Base-by-base conservation (phyloP, 2,888 invertebrate species). In the Hypomecis punctinalis region DNA sequence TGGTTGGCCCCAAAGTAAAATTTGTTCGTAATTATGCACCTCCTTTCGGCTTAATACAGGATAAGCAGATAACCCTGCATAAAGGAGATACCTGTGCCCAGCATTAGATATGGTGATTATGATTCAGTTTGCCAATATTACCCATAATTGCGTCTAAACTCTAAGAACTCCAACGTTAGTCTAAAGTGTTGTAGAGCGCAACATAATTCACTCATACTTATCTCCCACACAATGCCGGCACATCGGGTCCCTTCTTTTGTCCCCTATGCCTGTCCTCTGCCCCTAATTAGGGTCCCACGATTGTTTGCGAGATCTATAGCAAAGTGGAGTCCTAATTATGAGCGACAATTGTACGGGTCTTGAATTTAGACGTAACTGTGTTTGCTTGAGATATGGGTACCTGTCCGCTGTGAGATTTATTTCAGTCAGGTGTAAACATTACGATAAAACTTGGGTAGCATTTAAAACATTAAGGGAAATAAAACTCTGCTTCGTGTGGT, bases 211-310 rank as follows among this genome's bases (percentile, higher is more conserved):
- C 37, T 0, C 49, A 0, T 35, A 13, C 10, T 10, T 11, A 11
- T 45, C 42, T 35, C 5, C 8, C 11, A 11, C 36, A 54, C 54
- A 54, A 54, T 54, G 23, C 23, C 10, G 53, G 35, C 54, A 45
- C 36, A 42, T 53, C 52, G 10, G 11, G 37, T 51, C 51, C 51
- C 40, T 45, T 5, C 35, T 54, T 54, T 54, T 45, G 54, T 54
- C 43, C 51, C 36, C 35, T 23, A 23, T 23, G 3, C 23, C 4
- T 8, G 42, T 54, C 43, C 43, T 11, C 10, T 35, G 35, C 36
- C 36, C 54, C 43, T 36, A 54, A 54, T 43, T 54, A 54, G n/a
- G 43, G 54, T 11, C 11, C 54, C n/a, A 10, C 43, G 11, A 43
- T 54, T 54, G 54, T 54, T 45, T 45, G 35, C 43, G 43, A 43